Percentiles rank a stretch among this genome's conserved stretches.
These are phyloP conservation scores for Syritta pipiens DNA, from an alignment of 2,888 invertebrate genomes.

Conservation along the genomic window DNA sequence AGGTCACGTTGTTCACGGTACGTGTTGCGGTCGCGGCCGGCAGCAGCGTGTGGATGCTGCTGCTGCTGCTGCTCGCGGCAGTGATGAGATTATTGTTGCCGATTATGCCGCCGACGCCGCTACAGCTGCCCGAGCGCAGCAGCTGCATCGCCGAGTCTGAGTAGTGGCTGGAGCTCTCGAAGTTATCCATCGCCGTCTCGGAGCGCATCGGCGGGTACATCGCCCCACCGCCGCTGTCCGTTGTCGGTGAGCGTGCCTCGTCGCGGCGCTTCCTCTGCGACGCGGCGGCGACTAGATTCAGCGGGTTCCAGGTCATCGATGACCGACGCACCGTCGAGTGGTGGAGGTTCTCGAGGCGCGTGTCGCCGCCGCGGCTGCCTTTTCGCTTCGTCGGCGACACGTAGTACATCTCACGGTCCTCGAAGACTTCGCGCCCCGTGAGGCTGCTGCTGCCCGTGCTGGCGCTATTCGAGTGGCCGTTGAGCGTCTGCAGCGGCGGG, in stretches of 20 bases:
- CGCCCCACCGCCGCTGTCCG: constrained; percentile 42
- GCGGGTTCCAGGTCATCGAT: constrained; percentile 63
- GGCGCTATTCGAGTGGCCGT: constrained; percentile 75
- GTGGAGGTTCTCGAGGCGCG: constrained; percentile 54
- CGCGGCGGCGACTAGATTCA: constrained; percentile 67
- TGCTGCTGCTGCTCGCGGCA: constrained; percentile 59
- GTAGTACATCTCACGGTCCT: constrained; percentile 78
- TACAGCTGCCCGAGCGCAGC: constrained; percentile 72
- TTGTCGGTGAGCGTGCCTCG: constrained; percentile 52
- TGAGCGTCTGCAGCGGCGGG: constrained; percentile 74
- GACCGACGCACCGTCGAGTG: constrained; percentile 42
- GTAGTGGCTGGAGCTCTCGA: constrained; percentile 73
- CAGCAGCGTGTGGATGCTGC: constrained; percentile 70
- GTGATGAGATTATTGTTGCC: constrained; percentile 70
- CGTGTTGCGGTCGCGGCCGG: constrained; percentile 55
- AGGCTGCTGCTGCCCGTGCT: constrained; percentile 73
- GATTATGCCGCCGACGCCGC: constrained; percentile 69
- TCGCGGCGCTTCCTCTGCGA: constrained; percentile 62
- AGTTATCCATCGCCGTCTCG: constrained; percentile 72
- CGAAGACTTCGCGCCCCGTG: constrained; percentile 69
- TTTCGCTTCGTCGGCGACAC: constrained; percentile 78
- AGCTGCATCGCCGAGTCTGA: constrained; percentile 74
- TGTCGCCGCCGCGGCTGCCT: constrained; percentile 69
- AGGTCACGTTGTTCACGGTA: constrained; percentile 75
- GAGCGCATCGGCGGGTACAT: constrained; percentile 56